phyloP scores from a whole-genome alignment of 2,113 vertebrate genomes.

The Etia nguti region DNA sequence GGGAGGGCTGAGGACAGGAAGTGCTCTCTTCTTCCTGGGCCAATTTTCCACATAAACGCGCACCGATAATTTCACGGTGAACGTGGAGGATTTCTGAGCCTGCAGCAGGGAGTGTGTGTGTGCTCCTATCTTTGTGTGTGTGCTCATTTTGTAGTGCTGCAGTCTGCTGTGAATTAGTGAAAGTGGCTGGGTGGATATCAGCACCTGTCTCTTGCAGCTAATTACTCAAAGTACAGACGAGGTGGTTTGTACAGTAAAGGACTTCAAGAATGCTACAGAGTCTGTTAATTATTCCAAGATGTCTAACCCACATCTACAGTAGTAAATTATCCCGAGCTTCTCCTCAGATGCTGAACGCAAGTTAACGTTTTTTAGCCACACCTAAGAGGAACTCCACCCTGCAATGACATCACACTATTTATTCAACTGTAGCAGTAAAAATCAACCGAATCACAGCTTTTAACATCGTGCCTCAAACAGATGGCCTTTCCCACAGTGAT shows the following conservation, averaged over 20 bases:
- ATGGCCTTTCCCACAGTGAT: neutral
- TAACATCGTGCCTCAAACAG: neutral
- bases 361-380: neutral
- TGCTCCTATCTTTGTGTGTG: neutral
- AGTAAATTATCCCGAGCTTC: neutral
- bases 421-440: too few species aligned
- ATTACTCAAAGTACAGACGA: neutral
- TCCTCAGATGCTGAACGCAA: neutral
- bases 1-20: neutral
- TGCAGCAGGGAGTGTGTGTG: neutral
- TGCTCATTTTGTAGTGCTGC: neutral
- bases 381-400: neutral
- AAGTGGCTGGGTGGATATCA: neutral
- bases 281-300: neutral
- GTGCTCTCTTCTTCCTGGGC: neutral
- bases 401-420: neutral
- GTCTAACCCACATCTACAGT: neutral
- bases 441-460: too few species aligned
- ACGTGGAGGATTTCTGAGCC: neutral
- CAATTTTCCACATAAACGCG: accelerated
- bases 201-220: neutral
- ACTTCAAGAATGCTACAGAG: neutral
- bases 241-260: neutral
- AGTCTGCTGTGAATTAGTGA: neutral
- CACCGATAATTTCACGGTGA: neutral